Evolutionary conservation across 2,113 vertebrate genomes (phyloP).

Genomic region (Cnemophilus loriae): DNA sequence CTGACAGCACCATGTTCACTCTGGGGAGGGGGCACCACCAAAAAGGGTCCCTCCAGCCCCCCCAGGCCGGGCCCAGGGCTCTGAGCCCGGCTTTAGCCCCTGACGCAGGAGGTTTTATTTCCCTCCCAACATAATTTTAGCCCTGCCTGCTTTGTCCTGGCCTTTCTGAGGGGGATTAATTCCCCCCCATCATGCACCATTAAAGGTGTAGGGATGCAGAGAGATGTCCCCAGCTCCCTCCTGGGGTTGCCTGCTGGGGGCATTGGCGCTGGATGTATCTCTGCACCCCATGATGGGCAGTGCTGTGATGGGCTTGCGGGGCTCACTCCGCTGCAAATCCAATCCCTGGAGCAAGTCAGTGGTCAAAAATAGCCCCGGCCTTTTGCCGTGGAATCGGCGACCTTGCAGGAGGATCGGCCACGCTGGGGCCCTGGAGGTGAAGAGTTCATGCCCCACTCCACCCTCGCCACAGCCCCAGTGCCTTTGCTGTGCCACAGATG

Average conservation of each 20-base stretch:
- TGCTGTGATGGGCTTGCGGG: accelerated
- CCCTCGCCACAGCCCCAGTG: not conserved
- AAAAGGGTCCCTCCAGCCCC: not conserved
- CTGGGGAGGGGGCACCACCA: not conserved
- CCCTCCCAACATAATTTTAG: slow-evolving; percentile 25
- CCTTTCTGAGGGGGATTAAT: not conserved
- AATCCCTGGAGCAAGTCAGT: not conserved
- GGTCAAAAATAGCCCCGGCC: slow-evolving; percentile 37
- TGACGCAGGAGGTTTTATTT: slow-evolving; percentile 39
- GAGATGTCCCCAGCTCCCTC: not conserved
- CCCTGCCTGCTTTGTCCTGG: not conserved
- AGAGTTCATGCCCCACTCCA: not conserved
- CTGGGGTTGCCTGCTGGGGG: accelerated
- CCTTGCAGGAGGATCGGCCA: not conserved
- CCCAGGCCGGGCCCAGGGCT: accelerated
- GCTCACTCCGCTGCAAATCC: not conserved
- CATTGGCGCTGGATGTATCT: accelerated
- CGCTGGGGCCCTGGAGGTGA: not conserved
- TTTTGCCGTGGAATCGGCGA: not conserved
- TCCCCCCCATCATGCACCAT: not conserved
- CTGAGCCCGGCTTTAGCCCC: not conserved
- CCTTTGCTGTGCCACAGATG: not conserved
- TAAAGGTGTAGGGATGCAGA: not conserved
- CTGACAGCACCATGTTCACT: accelerated
- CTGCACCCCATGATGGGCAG: not conserved